Conservation (phyloP, 2,888 invertebrate genomes). For the Gari tellinella region DNA sequence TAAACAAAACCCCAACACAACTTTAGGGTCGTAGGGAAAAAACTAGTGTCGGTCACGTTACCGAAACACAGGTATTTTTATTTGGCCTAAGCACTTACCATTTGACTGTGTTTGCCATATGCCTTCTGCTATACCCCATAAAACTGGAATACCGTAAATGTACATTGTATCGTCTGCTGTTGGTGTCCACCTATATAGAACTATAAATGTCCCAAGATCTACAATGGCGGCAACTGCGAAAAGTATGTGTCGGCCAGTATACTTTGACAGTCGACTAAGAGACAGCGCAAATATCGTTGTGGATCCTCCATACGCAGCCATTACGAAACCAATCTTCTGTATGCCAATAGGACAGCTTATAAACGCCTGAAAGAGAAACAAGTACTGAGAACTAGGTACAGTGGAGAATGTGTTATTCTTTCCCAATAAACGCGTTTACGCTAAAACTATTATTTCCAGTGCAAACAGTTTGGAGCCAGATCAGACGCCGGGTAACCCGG, state of each 20-base stretch:
- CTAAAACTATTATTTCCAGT: too few species aligned
- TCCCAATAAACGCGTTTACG: too few species aligned
- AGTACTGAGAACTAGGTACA: background rate
- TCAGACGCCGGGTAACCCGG: too few species aligned
- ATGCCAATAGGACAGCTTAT: conserved; percentile 76
- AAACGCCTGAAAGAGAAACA: conserved; percentile 64
- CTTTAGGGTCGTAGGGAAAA: too few species aligned
- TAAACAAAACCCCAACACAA: too few species aligned
- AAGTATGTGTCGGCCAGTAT: conserved; percentile 67
- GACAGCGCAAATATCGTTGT: conserved; percentile 68
- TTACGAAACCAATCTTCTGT: conserved; percentile 75
- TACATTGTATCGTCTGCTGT: conserved; percentile 33
- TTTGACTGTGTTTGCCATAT: conserved; percentile 76
- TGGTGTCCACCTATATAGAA: conserved; percentile 63
- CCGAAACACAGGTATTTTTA: too few species aligned
- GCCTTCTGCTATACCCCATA: conserved; percentile 74
- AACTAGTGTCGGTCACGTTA: too few species aligned
- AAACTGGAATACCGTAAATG: conserved; percentile 66
- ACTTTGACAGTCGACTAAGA: conserved; percentile 66
- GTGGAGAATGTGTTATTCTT: too few species aligned
- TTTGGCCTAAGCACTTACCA: conserved; percentile 55
- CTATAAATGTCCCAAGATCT: conserved; percentile 63
- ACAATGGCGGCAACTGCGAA: conserved; percentile 63
- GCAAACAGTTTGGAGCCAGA: too few species aligned
- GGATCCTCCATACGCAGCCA: conserved; percentile 73